Percentiles rank a stretch among this genome's conserved stretches.
Conservation (phyloP, 2,113 vertebrate genomes). For the Trichechus manatus region DNA sequence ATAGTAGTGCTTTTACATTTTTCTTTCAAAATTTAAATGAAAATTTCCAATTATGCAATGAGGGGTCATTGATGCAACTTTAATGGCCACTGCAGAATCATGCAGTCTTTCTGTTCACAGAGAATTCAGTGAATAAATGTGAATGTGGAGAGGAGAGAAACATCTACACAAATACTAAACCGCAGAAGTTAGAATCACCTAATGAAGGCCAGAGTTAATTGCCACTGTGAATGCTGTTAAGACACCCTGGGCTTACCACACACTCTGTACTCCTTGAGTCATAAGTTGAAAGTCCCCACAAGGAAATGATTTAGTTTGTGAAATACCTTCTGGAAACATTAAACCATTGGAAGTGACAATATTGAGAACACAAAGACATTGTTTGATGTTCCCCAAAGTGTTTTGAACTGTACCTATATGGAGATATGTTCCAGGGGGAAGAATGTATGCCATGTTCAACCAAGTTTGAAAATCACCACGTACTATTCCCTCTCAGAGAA, state of each 20-base stretch:
- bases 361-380: neutral
- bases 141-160: slow-evolving; percentile 27
- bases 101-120: neutral
- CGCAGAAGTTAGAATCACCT: slow-evolving; percentile 10
- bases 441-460: neutral
- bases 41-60: slow-evolving; percentile 24
- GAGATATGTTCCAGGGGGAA: neutral
- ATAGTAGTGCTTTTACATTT: neutral
- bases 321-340: slow-evolving; percentile 31
- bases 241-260: neutral
- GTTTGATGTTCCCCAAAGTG: slow-evolving; percentile 16
- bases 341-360: slow-evolving; percentile 5
- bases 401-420: slow-evolving; percentile 36
- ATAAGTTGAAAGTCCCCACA: slow-evolving; percentile 6
- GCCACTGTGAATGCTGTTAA: slow-evolving; percentile 23
- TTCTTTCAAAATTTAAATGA: slow-evolving; percentile 48
- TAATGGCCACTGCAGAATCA: neutral
- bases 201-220: slow-evolving; percentile 59
- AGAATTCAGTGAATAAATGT: slow-evolving; percentile 39
- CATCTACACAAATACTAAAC: slow-evolving; percentile 39
- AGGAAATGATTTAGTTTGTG: slow-evolving; percentile 28
- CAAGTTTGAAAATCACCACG: slow-evolving; percentile 4
- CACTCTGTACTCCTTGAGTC: neutral
- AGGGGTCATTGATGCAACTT: neutral
- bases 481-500: neutral